Evolutionary conservation across 2,888 invertebrate genomes (phyloP), one percentile per base, ranked within the genome.

Genomic region (Ommatoiulus sabulosus): DNA sequence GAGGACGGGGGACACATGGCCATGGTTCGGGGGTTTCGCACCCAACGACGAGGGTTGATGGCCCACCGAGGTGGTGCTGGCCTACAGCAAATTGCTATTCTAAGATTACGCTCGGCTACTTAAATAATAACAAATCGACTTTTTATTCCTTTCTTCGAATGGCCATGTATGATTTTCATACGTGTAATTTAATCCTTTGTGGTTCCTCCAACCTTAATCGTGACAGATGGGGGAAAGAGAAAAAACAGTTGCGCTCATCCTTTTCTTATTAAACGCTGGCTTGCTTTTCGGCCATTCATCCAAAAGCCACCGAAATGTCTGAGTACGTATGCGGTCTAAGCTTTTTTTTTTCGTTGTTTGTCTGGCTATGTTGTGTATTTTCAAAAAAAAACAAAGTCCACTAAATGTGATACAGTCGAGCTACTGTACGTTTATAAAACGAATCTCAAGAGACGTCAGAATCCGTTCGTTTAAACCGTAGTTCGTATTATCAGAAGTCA

Each of bases 111-210:
- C 8, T 72, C 24, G 72, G 24, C 72, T 24, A 72, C 24, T 72
- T 72, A 72, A 72, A 72, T 72, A 72, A 24, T 72, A 24, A 72
- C 72, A 72, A 72, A 72, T 72, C 72, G 72, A 72, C 72, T 72
- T 72, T 72, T 24, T 72, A 72, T 72, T 72, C 10, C 72, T 24
- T 24, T 24, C 72, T 24, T 72, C 10, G 3, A 72, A 72, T 8
- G 24, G 72, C 24, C 7, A 8, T 4, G 72, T 72, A 72, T 72
- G 72, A 72, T 72, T 72, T 72, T 24, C 72, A 72, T 72, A 72
- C 72, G 72, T 24, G 72, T 24, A 72, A 72, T 72, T 72, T 72
- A 72, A 24, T 72, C 72, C 72, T 72, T 72, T 72, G 72, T 72
- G 6, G 72, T 24, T 24, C 72, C 72, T 63, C 24, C 72, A 24